Percentiles rank a stretch among this genome's conserved stretches.
These are phyloP conservation scores for Scortum barcoo DNA, from an alignment of 2,113 vertebrate species.

Conservation along the genomic window DNA sequence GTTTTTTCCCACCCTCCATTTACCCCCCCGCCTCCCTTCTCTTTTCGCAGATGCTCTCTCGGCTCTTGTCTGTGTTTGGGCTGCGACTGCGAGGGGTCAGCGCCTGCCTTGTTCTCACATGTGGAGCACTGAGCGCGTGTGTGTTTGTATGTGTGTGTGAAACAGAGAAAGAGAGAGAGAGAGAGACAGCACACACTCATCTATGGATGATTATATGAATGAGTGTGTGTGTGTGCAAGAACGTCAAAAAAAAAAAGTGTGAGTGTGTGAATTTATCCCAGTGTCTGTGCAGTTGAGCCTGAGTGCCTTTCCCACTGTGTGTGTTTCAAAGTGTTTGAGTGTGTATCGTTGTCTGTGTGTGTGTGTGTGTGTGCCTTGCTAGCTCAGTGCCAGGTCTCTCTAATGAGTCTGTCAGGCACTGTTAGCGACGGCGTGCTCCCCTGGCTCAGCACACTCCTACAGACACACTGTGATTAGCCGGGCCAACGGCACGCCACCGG, in stretches of 20 bases:
- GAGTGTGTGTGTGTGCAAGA: constrained; percentile 49
- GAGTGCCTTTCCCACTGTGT: constrained; percentile 70
- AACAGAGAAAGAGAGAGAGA: neutral
- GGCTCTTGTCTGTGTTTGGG: constrained; percentile 81
- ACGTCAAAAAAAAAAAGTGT: constrained; percentile 45
- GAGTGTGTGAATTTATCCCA: constrained; percentile 74
- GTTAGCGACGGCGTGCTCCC: constrained; percentile 83
- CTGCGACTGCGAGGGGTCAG: constrained; percentile 80
- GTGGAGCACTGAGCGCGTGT: constrained; percentile 54
- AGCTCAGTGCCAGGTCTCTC: constrained; percentile 83
- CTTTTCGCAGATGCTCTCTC: constrained; percentile 72
- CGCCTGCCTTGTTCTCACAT: constrained; percentile 81
- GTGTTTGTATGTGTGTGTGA: constrained; percentile 34
- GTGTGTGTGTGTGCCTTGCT: constrained; percentile 58
- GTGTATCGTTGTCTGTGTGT: constrained; percentile 41
- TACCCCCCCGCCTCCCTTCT: constrained; percentile 36
- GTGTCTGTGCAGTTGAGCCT: constrained; percentile 67
- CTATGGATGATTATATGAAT: constrained; percentile 68
- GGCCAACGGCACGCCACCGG: constrained; percentile 83
- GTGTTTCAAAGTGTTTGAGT: constrained; percentile 62
- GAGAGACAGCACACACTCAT: constrained; percentile 32
- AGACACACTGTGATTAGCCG: constrained; percentile 85
- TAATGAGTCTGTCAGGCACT: constrained; percentile 86
- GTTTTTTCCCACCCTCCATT: constrained; percentile 63
- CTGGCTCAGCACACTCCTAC: constrained; percentile 81